Evolutionary conservation across 2,888 invertebrate species (phyloP).

Genomic region (Trissolcus japonicus): DNA sequence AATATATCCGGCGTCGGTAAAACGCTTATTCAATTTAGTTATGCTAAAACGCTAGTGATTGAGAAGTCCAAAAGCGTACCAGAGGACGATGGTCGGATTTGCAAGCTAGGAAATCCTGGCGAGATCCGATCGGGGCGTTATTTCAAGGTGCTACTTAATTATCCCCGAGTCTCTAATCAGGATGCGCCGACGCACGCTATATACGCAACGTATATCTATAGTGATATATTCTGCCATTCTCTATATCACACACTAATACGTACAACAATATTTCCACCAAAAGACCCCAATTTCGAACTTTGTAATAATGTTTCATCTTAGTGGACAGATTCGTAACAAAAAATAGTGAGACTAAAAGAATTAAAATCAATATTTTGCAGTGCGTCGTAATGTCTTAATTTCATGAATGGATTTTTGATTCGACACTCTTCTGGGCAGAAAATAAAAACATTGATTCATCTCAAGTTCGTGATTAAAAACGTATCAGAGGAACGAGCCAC

Average conservation of each 20-base stretch:
- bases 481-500: slow-evolving; percentile 62
- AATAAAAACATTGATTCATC: no score
- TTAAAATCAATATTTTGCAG: no score
- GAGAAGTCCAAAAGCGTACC: slow-evolving; percentile 48
- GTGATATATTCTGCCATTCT: no score
- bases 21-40: slow-evolving; percentile 49
- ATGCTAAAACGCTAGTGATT: slow-evolving; percentile 48
- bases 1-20: slow-evolving; percentile 9
- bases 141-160: slow-evolving; percentile 76
- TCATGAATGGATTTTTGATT: no score
- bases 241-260: no score
- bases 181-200: slow-evolving; percentile 72
- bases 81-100: slow-evolving; percentile 54
- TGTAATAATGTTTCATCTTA: neutral
- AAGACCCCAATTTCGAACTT: neutral
- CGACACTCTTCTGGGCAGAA: no score
- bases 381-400: no score
- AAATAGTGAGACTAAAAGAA: no score
- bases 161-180: slow-evolving; percentile 75
- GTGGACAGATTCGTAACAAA: no score
- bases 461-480: no score
- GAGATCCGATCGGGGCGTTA: slow-evolving; percentile 69
- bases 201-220: slow-evolving; percentile 53
- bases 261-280: no score
- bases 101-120: slow-evolving; percentile 62